Conservation (phyloP, 1,140 invertebrate genomes). For the Bombus consobrinus region DNA sequence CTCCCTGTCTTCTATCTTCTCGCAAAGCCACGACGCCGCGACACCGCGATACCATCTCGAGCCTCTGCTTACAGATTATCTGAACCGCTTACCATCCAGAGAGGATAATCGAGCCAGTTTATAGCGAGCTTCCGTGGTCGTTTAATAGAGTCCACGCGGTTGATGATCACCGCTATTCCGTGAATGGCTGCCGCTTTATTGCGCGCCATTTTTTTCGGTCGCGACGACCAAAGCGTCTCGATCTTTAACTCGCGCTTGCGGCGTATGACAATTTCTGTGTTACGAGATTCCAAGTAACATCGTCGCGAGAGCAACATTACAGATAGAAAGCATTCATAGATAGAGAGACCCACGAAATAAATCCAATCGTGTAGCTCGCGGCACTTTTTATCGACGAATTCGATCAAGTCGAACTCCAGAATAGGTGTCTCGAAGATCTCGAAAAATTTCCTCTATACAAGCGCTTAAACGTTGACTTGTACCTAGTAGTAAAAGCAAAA, state of each 20-base stretch:
- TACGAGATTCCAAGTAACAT: no score
- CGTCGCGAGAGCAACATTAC: no score
- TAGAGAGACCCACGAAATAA: no score
- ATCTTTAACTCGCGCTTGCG: neutral
- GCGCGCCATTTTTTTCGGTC: neutral
- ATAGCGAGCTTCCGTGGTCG: conserved; percentile 12
- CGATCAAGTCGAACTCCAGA: no score
- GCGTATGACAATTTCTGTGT: no score
- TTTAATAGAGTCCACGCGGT: conserved; percentile 41
- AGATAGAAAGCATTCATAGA: no score
- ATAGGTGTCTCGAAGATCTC: no score
- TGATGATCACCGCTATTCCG: neutral
- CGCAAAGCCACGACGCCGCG: neutral
- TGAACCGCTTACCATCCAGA: conserved; percentile 44
- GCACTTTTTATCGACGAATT: no score
- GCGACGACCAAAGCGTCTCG: neutral
- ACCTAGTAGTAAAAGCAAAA: no score
- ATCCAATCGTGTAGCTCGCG: no score
- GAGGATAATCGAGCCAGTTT: conserved; percentile 55
- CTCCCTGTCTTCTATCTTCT: neutral
- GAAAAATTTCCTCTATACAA: no score
- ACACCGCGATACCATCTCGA: conserved; percentile 53
- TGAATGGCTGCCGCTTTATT: neutral
- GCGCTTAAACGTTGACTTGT: no score
- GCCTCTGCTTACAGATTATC: conserved; percentile 51